Conservation (phyloP, 1,140 invertebrate genomes). For the Zeugodacus cucurbitae region DNA sequence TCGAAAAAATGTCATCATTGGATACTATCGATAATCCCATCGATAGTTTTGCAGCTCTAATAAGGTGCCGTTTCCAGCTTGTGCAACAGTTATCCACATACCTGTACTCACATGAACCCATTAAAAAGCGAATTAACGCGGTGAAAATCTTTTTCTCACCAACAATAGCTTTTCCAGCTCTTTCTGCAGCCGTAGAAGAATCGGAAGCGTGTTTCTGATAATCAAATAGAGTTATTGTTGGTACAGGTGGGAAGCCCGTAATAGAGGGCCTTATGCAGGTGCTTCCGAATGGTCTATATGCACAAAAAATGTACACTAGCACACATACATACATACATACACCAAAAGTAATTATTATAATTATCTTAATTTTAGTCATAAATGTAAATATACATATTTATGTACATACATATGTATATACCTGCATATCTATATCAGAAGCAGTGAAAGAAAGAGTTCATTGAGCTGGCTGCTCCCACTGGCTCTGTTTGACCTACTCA, state of each 20-base stretch:
- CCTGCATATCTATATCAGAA: neutral
- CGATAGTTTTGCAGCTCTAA: too few species aligned
- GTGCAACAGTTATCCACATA: neutral
- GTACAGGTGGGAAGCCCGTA: neutral
- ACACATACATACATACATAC: neutral
- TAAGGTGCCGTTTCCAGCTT: neutral
- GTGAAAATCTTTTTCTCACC: neutral
- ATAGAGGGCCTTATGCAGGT: too few species aligned
- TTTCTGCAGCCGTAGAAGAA: neutral
- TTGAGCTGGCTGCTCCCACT: neutral
- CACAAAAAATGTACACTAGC: too few species aligned
- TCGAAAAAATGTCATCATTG: too few species aligned
- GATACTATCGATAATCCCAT: too few species aligned
- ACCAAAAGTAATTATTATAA: neutral
- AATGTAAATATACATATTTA: neutral
- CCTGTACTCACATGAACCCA: neutral
- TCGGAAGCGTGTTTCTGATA: neutral
- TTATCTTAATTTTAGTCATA: neutral
- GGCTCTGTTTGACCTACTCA: neutral
- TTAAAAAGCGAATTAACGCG: neutral
- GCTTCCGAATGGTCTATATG: neutral
- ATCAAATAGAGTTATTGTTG: neutral
- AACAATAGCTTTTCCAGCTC: neutral
- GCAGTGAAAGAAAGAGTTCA: neutral
- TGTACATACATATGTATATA: neutral